Evolutionary conservation across 2,888 invertebrate genomes (phyloP), one percentile per base, ranked within the genome.

Genomic region (Morpho achilles): DNA sequence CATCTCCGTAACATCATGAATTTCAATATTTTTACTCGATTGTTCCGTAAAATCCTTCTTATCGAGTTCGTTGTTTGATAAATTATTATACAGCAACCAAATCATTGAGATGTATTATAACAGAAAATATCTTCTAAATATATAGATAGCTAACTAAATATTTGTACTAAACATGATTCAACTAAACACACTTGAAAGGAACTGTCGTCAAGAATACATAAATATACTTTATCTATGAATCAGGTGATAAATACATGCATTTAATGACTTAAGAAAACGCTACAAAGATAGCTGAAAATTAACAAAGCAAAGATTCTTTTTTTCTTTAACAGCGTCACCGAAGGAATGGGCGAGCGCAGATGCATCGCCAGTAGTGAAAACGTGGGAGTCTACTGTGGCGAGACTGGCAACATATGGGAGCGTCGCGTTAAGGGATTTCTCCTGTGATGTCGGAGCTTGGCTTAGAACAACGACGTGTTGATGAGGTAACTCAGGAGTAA

Each of bases 121-220:
- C 9, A 32, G n/a, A 48, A n/a, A 50, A 40, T 8, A 3, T 50
- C 16, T 41, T 50, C 16, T 41, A 50, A 50, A 42, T 51, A n/a
- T 51, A 9, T 23, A 16, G 16, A 16, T 16, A 16, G 50, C 22
- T 51, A 23, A 51, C 22, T 42, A 42, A 51, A 57, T 53, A 53
- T 60, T 56, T 60, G 56, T 56, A 53, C 59, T 56, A 50, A 50
- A 40, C 42, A 53, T 50, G 47, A 60, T 50, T 56, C 50, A 59
- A 53, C 41, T 47, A 42, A 52, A 52, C 8, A 32, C 52, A 54
- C 23, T 23, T 51, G 22, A 50, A 50, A 58, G 53, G 44, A 58
- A 40, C 54, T 58, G 10, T 53, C 32, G 52, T 39, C 44, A 52
- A 43, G 45, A 45, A 52, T 44, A 39, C 2, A 52, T 44, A 52